Conservation (phyloP, 2,888 invertebrate genomes). For the Cyaniris semiargus region DNA sequence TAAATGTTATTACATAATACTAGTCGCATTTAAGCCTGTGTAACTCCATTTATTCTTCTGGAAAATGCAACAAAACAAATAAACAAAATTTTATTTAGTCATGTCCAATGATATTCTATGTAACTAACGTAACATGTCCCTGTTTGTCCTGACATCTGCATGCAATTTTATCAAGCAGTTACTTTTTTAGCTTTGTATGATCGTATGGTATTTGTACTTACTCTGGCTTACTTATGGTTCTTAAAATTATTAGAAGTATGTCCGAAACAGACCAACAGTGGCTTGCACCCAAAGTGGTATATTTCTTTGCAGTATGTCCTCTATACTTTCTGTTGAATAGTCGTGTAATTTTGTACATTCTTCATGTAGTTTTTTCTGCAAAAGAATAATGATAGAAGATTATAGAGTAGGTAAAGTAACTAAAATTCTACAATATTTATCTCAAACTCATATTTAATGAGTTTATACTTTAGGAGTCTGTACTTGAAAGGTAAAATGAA, state of each 20-base stretch:
- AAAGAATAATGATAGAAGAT: slow-evolving; percentile 30
- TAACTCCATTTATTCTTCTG: not conserved
- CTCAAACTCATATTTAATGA: no score
- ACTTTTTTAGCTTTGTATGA: not conserved
- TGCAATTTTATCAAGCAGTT: not conserved
- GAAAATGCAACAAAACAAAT: not conserved
- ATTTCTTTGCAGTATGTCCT: slow-evolving; percentile 83
- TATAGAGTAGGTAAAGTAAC: not conserved
- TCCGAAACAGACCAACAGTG: slow-evolving; percentile 87
- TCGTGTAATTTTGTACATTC: slow-evolving; percentile 88
- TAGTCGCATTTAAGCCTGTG: not conserved
- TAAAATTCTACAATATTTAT: no score
- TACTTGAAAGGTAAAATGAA: no score
- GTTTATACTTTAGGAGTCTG: no score
- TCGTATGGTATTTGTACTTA: slow-evolving; percentile 19
- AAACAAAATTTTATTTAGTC: not conserved
- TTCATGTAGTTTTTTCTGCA: slow-evolving; percentile 81
- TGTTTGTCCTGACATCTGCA: not conserved
- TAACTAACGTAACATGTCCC: no score
- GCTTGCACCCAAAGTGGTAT: slow-evolving; percentile 89
- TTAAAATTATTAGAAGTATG: slow-evolving; percentile 81
- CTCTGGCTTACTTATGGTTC: not conserved
- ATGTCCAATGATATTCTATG: no score
- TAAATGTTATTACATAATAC: not conserved
- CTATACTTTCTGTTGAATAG: slow-evolving; percentile 81